Percentiles rank a stretch among this genome's conserved stretches.
Conservation (phyloP, 2,797 vertebrate species). For the Sebastes vulpes region DNA sequence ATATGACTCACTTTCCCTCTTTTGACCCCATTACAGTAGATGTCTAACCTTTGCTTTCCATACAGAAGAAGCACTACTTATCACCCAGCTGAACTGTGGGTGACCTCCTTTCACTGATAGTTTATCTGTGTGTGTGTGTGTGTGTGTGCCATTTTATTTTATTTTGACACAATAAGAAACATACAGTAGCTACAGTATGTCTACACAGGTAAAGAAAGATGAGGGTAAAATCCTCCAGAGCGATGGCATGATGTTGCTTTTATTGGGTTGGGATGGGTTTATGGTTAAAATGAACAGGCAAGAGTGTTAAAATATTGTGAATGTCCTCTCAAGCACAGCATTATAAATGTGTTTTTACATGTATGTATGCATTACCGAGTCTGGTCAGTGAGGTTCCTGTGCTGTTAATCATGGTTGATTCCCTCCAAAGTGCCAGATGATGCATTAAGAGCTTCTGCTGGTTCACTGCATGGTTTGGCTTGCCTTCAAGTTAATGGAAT, state of each 20-base stretch:
- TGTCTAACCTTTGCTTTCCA: conserved; percentile 25
- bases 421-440: neutral
- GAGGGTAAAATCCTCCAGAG: neutral
- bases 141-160: neutral
- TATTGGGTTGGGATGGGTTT: neutral
- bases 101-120: neutral
- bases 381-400: neutral
- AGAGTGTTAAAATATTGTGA: neutral
- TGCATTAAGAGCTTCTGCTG: neutral
- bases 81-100: conserved; percentile 11
- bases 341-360: neutral
- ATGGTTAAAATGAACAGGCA: neutral
- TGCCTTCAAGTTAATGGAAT: neutral
- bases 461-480: neutral
- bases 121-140: neutral
- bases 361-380: neutral
- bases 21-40: conserved; percentile 21
- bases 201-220: too few relatives aligned
- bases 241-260: neutral
- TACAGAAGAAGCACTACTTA: neutral
- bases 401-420: neutral
- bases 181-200: too few relatives aligned
- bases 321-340: neutral
- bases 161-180: neutral
- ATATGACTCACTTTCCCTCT: neutral